Evolutionary conservation across 2,888 invertebrate genomes (phyloP), one percentile per base, ranked within the genome.

Genomic region (Sphaeridia pumilis): DNA sequence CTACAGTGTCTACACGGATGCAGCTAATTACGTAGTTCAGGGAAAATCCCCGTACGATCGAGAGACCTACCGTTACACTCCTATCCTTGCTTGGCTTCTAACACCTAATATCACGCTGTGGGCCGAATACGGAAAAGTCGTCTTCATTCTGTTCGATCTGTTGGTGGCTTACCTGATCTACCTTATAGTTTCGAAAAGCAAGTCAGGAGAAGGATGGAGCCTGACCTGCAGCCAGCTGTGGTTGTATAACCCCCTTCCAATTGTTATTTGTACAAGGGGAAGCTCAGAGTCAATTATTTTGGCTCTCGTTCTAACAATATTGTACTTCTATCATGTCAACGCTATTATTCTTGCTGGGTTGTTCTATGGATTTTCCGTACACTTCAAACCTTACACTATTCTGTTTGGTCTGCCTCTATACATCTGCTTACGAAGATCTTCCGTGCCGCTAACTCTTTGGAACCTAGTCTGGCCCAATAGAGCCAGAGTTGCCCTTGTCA

Each of bases 1-100:
- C 70, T 98, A 98, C 69, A 81, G 81, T 70, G 97, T 98, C 1
- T 94, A 94, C 66, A 87, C 87, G 0, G 97, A 97, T 73, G 97
- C 94, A 0, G 87, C 95, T 0, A 74, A 83, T 17, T 79, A 87
- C 68, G 77, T 95, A 3, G 67, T 79, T 1, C 70, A 78, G 48
- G 84, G 84, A 0, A 71, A 78, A 41, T 90, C 94, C 0, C 98
- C 98, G 0, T 98, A 87, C 70, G 76, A 79, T 22, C 76, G 94
- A 14, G 83, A 87, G 58, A 97, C 97, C 0, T 98, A 90, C 67
- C 80, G 98, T 22, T 99, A 98, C 71, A 87, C 93, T 31, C 98
- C 98, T 0, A 66, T 97, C 0, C 70, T 98, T 31, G 90, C 97
- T 0, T 79, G 80, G 67, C 67, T 93, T 20, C 73, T 95, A 62